phyloP scores from a whole-genome alignment of 2,797 vertebrate species.

The Octomys mimax region DNA sequence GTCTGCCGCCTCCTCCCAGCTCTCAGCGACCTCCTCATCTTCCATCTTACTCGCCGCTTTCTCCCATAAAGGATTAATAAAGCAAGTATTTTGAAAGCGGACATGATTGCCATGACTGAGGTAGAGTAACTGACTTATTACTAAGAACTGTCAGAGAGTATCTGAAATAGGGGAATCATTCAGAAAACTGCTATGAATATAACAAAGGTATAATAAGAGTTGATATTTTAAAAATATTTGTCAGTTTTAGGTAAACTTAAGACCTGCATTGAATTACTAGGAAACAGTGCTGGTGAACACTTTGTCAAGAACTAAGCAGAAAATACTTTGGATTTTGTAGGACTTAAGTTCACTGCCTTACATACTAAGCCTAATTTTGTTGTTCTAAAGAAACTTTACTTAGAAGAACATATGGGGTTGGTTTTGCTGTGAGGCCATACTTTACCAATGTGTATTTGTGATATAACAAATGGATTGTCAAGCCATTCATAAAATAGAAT shows the following conservation, averaged over 20 bases:
- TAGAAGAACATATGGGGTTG: not conserved
- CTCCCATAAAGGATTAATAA: no score
- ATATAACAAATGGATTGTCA: not conserved
- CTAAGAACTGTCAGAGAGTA: not conserved
- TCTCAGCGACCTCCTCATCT: no score
- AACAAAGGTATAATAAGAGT: not conserved
- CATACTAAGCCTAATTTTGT: not conserved
- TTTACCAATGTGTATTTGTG: not conserved
- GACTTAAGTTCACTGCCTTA: not conserved
- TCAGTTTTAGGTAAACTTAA: not conserved
- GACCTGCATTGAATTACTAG: not conserved
- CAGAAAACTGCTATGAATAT: not conserved
- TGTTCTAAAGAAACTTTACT: constrained; percentile 6
- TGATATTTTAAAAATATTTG: constrained; percentile 21
- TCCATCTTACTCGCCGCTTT: no score
- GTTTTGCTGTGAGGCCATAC: not conserved
- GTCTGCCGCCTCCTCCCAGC: no score
- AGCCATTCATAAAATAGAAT: not conserved
- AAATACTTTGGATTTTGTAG: constrained; percentile 4
- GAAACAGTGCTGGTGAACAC: not conserved
- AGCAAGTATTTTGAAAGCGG: not conserved
- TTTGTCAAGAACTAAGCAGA: not conserved
- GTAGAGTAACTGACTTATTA: not conserved
- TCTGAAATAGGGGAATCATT: not conserved
- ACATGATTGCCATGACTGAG: not conserved